These are phyloP conservation scores for Cheumatopsyche charites DNA, from an alignment of 1,140 invertebrate species.

Conservation along the genomic window DNA sequence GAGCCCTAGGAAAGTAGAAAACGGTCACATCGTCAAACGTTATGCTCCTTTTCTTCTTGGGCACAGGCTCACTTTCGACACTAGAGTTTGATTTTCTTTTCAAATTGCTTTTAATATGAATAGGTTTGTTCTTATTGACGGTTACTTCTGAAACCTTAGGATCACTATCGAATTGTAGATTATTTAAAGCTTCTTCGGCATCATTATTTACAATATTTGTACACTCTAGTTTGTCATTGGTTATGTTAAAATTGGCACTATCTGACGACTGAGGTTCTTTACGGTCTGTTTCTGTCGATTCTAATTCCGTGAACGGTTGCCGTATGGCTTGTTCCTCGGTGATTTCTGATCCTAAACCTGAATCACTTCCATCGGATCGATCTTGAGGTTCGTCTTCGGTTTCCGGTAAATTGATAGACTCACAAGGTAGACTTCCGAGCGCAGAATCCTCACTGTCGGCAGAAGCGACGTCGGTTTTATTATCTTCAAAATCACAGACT, in stretches of 20 bases:
- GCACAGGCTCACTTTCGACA: slow-evolving; percentile 51
- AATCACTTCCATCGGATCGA: slow-evolving; percentile 80
- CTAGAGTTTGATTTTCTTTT: slow-evolving; percentile 47
- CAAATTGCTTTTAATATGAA: slow-evolving; percentile 54
- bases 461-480: slow-evolving; percentile 60
- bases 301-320: slow-evolving; percentile 38
- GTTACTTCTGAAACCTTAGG: neutral
- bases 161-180: slow-evolving; percentile 12
- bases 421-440: slow-evolving; percentile 58
- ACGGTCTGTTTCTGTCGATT: slow-evolving; percentile 8
- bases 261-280: slow-evolving; percentile 28
- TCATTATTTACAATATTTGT: slow-evolving; percentile 34
- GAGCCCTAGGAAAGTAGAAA: slow-evolving; percentile 92
- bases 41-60: slow-evolving; percentile 78
- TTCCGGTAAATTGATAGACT: slow-evolving; percentile 52
- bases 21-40: slow-evolving; percentile 93
- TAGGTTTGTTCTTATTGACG: neutral
- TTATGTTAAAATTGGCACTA: slow-evolving; percentile 47
- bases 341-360: slow-evolving; percentile 73
- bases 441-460: slow-evolving; percentile 62
- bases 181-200: slow-evolving; percentile 49
- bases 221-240: slow-evolving; percentile 39
- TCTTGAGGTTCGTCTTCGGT: slow-evolving; percentile 59
- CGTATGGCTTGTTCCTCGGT: slow-evolving; percentile 56
- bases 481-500: slow-evolving; percentile 61